These are phyloP conservation scores for Aculops lycopersici DNA, from an alignment of 1,140 invertebrate species.

Conservation along the genomic window DNA sequence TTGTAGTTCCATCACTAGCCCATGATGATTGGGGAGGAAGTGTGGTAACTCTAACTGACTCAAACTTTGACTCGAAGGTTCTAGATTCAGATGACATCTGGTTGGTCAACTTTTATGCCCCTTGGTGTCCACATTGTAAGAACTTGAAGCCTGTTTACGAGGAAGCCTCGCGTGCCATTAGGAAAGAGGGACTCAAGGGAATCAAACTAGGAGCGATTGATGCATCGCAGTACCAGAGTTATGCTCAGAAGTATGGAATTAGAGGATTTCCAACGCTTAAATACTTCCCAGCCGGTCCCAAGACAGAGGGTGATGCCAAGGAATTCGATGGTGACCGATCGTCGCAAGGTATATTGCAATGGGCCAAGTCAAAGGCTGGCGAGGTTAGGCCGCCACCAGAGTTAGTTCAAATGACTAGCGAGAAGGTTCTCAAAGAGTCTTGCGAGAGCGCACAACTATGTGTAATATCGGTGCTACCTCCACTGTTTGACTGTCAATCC, in stretches of 20 bases:
- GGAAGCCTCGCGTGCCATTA: constrained; percentile 61
- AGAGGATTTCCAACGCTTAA: constrained; percentile 93
- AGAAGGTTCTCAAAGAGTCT: constrained; percentile 28
- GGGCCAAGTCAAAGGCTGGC: constrained; percentile 31
- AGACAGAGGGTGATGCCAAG: constrained; percentile 22
- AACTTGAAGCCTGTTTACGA: constrained; percentile 78
- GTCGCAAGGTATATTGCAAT: constrained; percentile 54
- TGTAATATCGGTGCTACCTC: constrained; percentile 67
- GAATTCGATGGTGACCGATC: constrained; percentile 57
- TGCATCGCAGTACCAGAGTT: constrained; percentile 56
- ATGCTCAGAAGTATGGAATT: constrained; percentile 29
- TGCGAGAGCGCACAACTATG: constrained; percentile 65
- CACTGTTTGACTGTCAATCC: constrained; percentile 85
- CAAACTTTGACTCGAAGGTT: too few species aligned
- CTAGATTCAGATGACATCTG: too few species aligned
- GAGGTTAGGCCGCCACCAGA: constrained; percentile 62
- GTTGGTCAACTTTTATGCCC: constrained; percentile 82
- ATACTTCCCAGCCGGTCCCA: constrained; percentile 39
- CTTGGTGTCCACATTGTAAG: constrained; percentile 87
- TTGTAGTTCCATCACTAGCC: too few species aligned
- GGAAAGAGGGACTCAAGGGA: constrained; percentile 38
- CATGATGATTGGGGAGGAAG: too few species aligned
- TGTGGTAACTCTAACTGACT: too few species aligned
- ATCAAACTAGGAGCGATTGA: constrained; percentile 80
- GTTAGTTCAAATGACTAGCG: constrained; percentile 23